These are phyloP conservation scores for Temnothorax rugatulus DNA, from an alignment of 2,888 invertebrate species.

Conservation along the genomic window DNA sequence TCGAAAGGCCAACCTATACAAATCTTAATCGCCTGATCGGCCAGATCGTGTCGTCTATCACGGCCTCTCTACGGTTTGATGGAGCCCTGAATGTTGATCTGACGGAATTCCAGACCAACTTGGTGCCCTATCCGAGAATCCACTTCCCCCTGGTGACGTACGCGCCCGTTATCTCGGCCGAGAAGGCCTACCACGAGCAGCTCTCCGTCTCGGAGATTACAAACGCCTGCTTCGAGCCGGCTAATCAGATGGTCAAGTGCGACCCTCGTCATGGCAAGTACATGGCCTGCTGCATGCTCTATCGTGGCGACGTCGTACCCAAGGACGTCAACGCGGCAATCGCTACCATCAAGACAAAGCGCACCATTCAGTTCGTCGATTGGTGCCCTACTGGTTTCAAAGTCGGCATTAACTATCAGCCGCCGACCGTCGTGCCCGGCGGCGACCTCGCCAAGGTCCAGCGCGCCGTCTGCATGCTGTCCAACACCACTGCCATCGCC, in stretches of 20 bases:
- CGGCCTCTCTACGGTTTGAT: slow-evolving; percentile 96
- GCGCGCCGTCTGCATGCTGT: slow-evolving; percentile 99
- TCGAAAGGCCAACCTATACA: slow-evolving; percentile 98
- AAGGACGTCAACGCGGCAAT: slow-evolving; percentile 99
- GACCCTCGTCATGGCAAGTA: slow-evolving; percentile 97
- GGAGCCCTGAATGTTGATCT: slow-evolving; percentile 96
- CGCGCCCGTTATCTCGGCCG: slow-evolving; percentile 97
- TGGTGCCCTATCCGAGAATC: slow-evolving; percentile 98
- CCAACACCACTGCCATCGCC: slow-evolving; percentile 98
- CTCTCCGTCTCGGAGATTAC: slow-evolving; percentile 97
- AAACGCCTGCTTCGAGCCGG: slow-evolving; percentile 98
- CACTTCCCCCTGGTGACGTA: slow-evolving; percentile 98
- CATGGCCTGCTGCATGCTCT: slow-evolving; percentile 98
- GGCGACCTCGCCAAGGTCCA: slow-evolving; percentile 98
- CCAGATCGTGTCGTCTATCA: slow-evolving; percentile 97
- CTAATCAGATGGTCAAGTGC: slow-evolving; percentile 98
- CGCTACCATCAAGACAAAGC: slow-evolving; percentile 97
- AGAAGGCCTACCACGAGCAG: slow-evolving; percentile 98
- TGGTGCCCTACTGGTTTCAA: slow-evolving; percentile 95
- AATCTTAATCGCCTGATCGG: slow-evolving; percentile 98
- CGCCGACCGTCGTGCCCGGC: slow-evolving; percentile 97
- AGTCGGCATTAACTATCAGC: slow-evolving; percentile 97
- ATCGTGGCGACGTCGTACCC: slow-evolving; percentile 97
- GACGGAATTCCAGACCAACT: slow-evolving; percentile 96
- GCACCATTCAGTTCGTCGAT: slow-evolving; percentile 97